Percentiles rank a stretch among this genome's conserved stretches.
phyloP scores from a whole-genome alignment of 2,888 invertebrate genomes.

The Drosophila robusta region DNA sequence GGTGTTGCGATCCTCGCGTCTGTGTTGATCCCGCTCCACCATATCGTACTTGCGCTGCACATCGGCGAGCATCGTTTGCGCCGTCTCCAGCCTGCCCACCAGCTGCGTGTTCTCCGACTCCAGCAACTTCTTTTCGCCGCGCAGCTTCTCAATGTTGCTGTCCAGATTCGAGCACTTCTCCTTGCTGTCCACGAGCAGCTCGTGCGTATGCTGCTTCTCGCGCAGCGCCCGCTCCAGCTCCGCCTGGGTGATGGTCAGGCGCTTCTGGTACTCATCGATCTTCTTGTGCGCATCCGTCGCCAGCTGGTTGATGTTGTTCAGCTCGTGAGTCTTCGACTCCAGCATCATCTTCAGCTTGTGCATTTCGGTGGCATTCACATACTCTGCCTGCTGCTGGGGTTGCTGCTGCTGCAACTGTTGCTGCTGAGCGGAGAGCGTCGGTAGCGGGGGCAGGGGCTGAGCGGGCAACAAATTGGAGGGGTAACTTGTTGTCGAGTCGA shows the following conservation, averaged over 20 bases:
- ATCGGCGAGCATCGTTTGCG: constrained; percentile 86
- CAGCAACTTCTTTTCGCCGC: constrained; percentile 84
- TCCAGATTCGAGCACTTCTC: constrained; percentile 83
- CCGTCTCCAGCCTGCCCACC: constrained; percentile 86
- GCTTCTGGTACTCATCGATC: constrained; percentile 86
- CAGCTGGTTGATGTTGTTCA: constrained; percentile 85
- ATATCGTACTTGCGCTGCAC: constrained; percentile 83
- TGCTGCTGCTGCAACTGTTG: neutral
- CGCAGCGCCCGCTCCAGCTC: constrained; percentile 87
- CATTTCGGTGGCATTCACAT: constrained; percentile 55
- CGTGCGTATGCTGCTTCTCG: constrained; percentile 88
- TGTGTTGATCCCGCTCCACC: constrained; percentile 81
- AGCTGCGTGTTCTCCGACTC: constrained; percentile 86
- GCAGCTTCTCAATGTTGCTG: constrained; percentile 76
- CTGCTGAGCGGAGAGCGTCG: constrained; percentile 16
- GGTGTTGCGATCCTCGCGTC: constrained; percentile 79
- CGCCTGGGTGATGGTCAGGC: constrained; percentile 87
- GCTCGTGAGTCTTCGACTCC: constrained; percentile 86
- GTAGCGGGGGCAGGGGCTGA: constrained; percentile 21
- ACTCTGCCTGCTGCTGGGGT: constrained; percentile 15
- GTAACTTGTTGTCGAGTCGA: constrained; percentile 86
- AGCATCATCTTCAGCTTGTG: constrained; percentile 76
- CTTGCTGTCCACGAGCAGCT: constrained; percentile 86
- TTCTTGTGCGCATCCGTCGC: constrained; percentile 72
- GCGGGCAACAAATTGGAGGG: constrained; percentile 67